Conservation (phyloP, 2,113 vertebrate genomes). For the Collichthys lucidus region DNA sequence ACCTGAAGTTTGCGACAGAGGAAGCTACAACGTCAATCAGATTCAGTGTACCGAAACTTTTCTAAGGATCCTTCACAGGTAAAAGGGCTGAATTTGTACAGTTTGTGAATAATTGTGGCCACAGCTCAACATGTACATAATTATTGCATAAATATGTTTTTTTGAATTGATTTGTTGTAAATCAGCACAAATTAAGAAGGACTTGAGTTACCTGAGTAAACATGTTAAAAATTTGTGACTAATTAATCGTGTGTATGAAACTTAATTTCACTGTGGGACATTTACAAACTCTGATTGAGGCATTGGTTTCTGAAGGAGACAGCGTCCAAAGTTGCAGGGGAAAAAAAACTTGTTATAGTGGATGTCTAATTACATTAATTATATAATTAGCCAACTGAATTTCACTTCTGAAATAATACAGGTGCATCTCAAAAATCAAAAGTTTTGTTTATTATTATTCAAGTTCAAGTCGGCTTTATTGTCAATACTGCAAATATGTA, state of each 20-base stretch:
- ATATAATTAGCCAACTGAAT: neutral
- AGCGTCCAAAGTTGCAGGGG: neutral
- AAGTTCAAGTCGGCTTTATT: no score
- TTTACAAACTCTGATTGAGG: neutral
- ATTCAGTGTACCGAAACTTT: constrained; percentile 27
- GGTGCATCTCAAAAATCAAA: no score
- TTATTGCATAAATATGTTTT: constrained; percentile 46
- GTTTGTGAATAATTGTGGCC: constrained; percentile 71
- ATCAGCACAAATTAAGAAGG: constrained; percentile 44
- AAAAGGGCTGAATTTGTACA: constrained; percentile 76
- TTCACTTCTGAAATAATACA: neutral
- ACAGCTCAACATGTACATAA: constrained; percentile 66
- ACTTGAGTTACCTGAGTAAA: constrained; percentile 38
- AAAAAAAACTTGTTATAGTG: no score
- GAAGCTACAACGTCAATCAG: constrained; percentile 8
- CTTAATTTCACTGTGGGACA: neutral
- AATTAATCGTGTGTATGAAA: constrained; percentile 20
- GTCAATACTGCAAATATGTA: no score
- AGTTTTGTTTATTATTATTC: no score
- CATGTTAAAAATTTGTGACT: constrained; percentile 21
- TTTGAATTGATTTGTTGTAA: constrained; percentile 45
- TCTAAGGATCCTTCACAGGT: constrained; percentile 27
- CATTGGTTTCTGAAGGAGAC: neutral
- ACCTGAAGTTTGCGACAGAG: constrained; percentile 31
- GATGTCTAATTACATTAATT: neutral